phyloP scores from a whole-genome alignment of 2,888 invertebrate genomes.

The Teleiodes luculella region DNA sequence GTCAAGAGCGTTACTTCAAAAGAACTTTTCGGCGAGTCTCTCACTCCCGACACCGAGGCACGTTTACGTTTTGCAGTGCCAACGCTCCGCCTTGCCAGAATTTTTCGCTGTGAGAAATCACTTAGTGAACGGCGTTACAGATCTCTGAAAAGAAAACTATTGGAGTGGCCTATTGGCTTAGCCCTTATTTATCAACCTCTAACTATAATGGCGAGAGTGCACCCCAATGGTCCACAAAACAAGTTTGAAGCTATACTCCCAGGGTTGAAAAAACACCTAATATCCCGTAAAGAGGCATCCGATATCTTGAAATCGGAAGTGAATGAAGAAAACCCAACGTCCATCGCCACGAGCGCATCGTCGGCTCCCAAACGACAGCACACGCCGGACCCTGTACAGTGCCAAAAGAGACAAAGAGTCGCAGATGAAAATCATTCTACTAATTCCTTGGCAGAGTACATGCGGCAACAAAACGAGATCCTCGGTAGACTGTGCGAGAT shows the following conservation, averaged over 20 bases:
- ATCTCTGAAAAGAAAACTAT: background rate
- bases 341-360: background rate
- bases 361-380: background rate
- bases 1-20: background rate
- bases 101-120: background rate
- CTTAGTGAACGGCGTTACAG: background rate
- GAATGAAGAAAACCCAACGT: background rate
- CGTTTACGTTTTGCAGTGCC: background rate
- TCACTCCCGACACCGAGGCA: background rate
- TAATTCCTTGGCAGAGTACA: background rate
- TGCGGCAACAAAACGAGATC: background rate
- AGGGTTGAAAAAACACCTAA: background rate
- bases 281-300: background rate
- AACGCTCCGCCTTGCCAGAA: background rate
- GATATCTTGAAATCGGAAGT: background rate
- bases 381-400: background rate
- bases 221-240: background rate
- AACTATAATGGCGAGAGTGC: background rate
- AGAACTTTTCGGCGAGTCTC: background rate
- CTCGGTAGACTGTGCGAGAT: background rate
- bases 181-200: too few species aligned
- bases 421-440: background rate
- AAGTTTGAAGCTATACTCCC: background rate
- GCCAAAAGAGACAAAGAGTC: background rate
- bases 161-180: background rate